Evolutionary conservation across 2,797 vertebrate species (phyloP), one percentile per base, ranked within the genome.

Genomic region (Rhinatrema bivittatum): DNA sequence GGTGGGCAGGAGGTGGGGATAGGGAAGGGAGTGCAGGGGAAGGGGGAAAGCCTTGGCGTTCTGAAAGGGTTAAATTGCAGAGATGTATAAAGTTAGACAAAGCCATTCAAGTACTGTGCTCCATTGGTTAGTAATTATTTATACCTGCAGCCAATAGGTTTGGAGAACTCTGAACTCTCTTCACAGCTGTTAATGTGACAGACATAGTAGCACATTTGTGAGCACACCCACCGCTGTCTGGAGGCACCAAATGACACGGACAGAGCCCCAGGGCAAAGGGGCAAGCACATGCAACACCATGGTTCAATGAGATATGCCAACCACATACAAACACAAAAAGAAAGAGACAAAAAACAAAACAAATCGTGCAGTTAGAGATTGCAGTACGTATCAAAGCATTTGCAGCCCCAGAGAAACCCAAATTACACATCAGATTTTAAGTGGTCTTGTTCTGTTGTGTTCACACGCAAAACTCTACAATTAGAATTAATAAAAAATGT

Each of bases 111-210:
- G 16, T 44, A 48, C 4, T 37, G 44, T 16, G 16, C 32, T 42
- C 25, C 31, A 13, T 19, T 14, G 31, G 56, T 74, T 67, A 68
- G 72, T 25, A 38, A 57, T 60, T 40, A 52, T 39, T 60, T 80
- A 79, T 89, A 90, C 88, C 88, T 90, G 84, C 80, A 72, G 88
- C 79, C 87, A 90, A 86, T 27, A 98, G 90, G 83, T 94, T 95
- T 77, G 94, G 94, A 75, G 90, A 91, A 81, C 93, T 98, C 74
- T 98, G 93, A 78, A 95, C 93, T 76, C 93, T 93, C 93, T 97
- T 96, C 91, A 94, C 88, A 68, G 93, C 88, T 74, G 89, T 90
- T 84, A 97, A 84, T 57, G 78, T 87, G 62, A 97, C 83, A 74
- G 89, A 94, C 88, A 97, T 85, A 65, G 90, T 88, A 38, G 88